These are phyloP conservation scores for Anthrax anthrax DNA, from an alignment of 2,888 invertebrate genomes.

Conservation along the genomic window DNA sequence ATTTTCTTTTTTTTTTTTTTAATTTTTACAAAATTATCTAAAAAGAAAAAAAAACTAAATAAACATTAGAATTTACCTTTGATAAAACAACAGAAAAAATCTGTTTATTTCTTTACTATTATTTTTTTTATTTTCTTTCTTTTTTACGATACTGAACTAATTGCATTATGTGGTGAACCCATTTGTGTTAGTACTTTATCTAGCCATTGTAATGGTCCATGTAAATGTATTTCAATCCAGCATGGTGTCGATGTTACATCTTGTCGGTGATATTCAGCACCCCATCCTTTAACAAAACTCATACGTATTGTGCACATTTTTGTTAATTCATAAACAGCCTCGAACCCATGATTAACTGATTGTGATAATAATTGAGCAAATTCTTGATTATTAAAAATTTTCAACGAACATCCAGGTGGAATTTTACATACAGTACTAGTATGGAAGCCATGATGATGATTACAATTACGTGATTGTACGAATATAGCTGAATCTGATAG, in stretches of 20 bases:
- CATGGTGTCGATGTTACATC: conserved; percentile 98
- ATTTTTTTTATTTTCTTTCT: too few species aligned
- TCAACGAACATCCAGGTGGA: conserved; percentile 87
- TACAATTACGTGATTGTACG: conserved; percentile 96
- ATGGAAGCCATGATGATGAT: conserved; percentile 96
- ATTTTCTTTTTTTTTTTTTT: neutral
- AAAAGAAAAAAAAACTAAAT: too few species aligned
- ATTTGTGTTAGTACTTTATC: conserved; percentile 97
- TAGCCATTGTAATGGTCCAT: conserved; percentile 96
- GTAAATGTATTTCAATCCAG: conserved; percentile 98
- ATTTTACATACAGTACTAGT: conserved; percentile 99
- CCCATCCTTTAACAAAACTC: conserved; percentile 99
- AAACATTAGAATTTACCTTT: too few species aligned
- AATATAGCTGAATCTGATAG: conserved; percentile 95
- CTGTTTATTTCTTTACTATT: too few species aligned
- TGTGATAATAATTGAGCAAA: conserved; percentile 92
- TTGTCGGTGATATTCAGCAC: conserved; percentile 97
- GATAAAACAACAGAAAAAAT: too few species aligned
- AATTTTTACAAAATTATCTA: too few species aligned
- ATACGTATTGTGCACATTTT: conserved; percentile 99
- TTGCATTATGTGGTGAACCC: conserved; percentile 95
- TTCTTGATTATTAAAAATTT: conserved; percentile 97
- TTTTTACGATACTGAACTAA: conserved; percentile 79
- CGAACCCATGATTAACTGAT: conserved; percentile 95
- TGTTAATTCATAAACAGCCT: conserved; percentile 96